These are phyloP conservation scores for Flexamia atlantica DNA, from an alignment of 2,888 invertebrate species.

Conservation along the genomic window DNA sequence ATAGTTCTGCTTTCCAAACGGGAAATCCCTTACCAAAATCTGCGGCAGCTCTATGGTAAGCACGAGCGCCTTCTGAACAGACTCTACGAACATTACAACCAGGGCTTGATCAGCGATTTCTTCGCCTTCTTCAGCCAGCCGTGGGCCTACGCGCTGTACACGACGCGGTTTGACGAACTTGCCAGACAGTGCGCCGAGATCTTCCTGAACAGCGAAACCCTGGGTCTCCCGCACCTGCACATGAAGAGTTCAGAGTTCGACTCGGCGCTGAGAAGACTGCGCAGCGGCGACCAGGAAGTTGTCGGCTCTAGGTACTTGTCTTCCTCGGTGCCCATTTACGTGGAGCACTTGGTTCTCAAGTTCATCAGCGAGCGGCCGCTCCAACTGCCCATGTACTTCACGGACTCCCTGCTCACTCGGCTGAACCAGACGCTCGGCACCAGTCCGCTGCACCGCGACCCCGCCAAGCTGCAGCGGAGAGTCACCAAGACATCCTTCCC, in stretches of 20 bases:
- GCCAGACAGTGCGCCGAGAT: slow-evolving; percentile 31
- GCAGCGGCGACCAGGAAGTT: not conserved
- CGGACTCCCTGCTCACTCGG: not conserved
- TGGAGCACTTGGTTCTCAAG: slow-evolving; percentile 20
- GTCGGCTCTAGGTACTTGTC: not conserved
- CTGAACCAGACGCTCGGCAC: not conserved
- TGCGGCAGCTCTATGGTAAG: slow-evolving; percentile 83
- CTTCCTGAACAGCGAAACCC: not conserved
- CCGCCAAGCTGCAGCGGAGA: not conserved
- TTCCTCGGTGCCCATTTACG: slow-evolving; percentile 30
- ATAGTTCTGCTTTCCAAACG: slow-evolving; percentile 80
- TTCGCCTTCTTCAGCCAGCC: slow-evolving; percentile 82
- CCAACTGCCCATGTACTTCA: slow-evolving; percentile 46
- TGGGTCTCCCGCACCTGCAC: not conserved
- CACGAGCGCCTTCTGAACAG: slow-evolving; percentile 86
- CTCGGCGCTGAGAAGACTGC: not conserved
- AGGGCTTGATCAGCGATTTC: slow-evolving; percentile 81
- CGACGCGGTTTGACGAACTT: slow-evolving; percentile 77
- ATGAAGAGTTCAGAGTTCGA: not conserved
- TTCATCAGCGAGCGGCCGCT: slow-evolving; percentile 25
- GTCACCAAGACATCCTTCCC: not conserved
- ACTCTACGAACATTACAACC: slow-evolving; percentile 79
- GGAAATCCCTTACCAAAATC: slow-evolving; percentile 74
- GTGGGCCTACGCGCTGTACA: slow-evolving; percentile 82
- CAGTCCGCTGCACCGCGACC: slow-evolving; percentile 26